phyloP scores from a whole-genome alignment of 2,113 vertebrate species.

The Condylura cristata region DNA sequence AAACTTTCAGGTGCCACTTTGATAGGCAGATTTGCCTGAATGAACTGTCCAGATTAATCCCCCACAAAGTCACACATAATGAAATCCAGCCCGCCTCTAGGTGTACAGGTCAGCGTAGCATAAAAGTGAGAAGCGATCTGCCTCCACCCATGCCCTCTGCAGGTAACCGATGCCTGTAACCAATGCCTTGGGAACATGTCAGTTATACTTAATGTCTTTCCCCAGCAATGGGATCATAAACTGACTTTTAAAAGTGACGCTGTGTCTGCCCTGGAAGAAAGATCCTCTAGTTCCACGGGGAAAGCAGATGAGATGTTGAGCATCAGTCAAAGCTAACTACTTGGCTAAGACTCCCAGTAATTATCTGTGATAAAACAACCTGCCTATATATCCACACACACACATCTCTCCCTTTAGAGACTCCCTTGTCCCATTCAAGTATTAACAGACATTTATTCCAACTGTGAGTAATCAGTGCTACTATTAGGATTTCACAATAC shows the following conservation, averaged over 20 bases:
- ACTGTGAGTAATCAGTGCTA: not conserved
- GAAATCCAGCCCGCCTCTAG: conserved; percentile 42
- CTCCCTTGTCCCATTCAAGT: not conserved
- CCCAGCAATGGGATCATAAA: not conserved
- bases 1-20: not conserved
- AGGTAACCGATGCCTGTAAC: not conserved
- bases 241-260: not conserved
- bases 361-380: not conserved
- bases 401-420: not conserved
- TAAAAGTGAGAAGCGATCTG: conserved; percentile 58
- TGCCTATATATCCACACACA: not conserved
- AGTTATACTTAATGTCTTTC: not conserved
- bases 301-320: not conserved
- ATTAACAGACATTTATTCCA: not conserved
- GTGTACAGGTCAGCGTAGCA: not conserved
- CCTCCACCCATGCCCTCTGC: not conserved
- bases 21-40: not conserved
- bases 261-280: not conserved
- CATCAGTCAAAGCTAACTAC: not conserved
- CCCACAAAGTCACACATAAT: conserved; percentile 41
- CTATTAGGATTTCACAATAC: not conserved
- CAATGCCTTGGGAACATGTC: not conserved
- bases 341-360: not conserved
- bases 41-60: not conserved
- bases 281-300: not conserved